Evolutionary conservation across 1,140 invertebrate species (phyloP).

Genomic region (Micrasema longulum): DNA sequence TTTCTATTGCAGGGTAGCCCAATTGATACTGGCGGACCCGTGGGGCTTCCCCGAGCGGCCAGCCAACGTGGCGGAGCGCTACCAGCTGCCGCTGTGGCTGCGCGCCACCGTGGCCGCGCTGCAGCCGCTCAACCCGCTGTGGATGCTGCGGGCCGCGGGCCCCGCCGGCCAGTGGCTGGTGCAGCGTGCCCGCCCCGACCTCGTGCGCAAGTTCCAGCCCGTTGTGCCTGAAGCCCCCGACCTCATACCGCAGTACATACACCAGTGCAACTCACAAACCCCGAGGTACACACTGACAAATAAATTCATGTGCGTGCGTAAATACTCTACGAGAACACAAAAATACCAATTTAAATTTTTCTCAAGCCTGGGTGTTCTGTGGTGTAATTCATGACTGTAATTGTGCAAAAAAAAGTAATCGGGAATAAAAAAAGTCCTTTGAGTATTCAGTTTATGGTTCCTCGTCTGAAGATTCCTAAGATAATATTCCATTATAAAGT

Average conservation of each 20-base stretch:
- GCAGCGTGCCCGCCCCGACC: conserved; percentile 86
- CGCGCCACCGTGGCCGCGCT: conserved; percentile 79
- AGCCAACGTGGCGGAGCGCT: conserved; percentile 69
- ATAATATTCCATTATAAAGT: too few relatives aligned
- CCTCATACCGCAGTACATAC: conserved; percentile 93
- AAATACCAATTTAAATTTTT: too few relatives aligned
- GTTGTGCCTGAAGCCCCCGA: conserved; percentile 78
- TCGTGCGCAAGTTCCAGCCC: conserved; percentile 85
- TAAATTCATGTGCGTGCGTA: too few relatives aligned
- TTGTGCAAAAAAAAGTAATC: too few relatives aligned
- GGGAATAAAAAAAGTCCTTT: too few relatives aligned
- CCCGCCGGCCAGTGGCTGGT: conserved; percentile 91
- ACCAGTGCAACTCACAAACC: conserved; percentile 94
- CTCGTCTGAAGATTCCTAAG: too few relatives aligned
- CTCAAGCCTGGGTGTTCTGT: too few relatives aligned
- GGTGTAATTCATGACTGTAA: too few relatives aligned
- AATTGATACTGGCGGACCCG: conserved; percentile 94
- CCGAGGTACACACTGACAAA: too few relatives aligned
- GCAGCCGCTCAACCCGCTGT: conserved; percentile 91
- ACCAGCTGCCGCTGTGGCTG: conserved; percentile 82
- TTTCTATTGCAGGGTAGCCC: conserved; percentile 81
- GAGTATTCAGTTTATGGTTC: too few relatives aligned
- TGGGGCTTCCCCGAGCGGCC: conserved; percentile 96
- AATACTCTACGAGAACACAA: too few relatives aligned
- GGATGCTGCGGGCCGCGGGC: conserved; percentile 87